Percentiles rank a stretch among this genome's conserved stretches.
These are phyloP conservation scores for Eucera pruinosa DNA, from an alignment of 2,888 invertebrate species.

Conservation along the genomic window DNA sequence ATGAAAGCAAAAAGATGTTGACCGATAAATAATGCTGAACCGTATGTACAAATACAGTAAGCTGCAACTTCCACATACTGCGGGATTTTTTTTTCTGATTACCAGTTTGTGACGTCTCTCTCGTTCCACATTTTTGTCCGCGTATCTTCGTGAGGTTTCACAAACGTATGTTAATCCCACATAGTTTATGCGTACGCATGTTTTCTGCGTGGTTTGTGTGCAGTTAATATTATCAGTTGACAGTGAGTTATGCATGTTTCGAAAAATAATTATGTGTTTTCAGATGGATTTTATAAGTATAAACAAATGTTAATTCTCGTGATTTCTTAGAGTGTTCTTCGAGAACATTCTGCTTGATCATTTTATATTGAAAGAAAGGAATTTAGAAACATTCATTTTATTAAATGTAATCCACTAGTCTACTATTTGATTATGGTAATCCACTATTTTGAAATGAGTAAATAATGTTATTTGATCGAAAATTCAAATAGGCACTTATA, in stretches of 20 bases:
- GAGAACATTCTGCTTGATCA: too few species aligned
- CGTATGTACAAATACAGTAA: neutral
- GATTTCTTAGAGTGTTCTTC: too few species aligned
- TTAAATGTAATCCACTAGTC: too few species aligned
- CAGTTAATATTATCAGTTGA: neutral
- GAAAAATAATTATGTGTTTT: too few species aligned
- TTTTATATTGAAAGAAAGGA: too few species aligned
- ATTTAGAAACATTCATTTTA: too few species aligned
- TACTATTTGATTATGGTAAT: too few species aligned
- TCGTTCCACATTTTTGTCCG: constrained; percentile 1
- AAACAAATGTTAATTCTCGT: too few species aligned
- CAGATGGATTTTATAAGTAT: too few species aligned
- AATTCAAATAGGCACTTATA: too few species aligned
- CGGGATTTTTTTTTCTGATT: neutral
- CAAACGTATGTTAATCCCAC: neutral
- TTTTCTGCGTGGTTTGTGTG: neutral
- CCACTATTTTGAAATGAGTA: too few species aligned
- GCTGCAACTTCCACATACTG: neutral
- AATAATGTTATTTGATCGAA: too few species aligned
- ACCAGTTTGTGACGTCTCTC: constrained; percentile 10
- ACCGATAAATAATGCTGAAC: constrained; percentile 5
- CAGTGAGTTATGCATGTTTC: neutral
- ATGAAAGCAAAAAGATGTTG: constrained; percentile 18
- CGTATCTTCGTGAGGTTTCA: neutral
- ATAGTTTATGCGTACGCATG: neutral